Conservation (phyloP, 2,888 invertebrate genomes). For the Agriopis marginaria region DNA sequence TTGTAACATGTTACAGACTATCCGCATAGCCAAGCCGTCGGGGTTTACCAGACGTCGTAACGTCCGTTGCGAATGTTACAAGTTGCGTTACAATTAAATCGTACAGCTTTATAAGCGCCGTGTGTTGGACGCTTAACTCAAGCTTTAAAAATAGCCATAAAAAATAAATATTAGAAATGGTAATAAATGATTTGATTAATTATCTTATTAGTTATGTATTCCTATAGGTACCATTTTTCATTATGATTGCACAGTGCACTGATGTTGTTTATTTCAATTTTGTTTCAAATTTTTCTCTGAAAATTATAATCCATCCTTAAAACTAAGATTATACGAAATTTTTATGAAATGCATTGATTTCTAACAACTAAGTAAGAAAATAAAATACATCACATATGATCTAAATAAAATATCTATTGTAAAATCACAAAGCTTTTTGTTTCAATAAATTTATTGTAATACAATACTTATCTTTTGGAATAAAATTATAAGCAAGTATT, state of each 20-base stretch:
- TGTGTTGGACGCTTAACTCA: neutral
- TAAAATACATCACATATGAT: slow-evolving; percentile 24
- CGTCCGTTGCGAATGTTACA: too few relatives aligned
- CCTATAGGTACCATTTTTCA: slow-evolving; percentile 14
- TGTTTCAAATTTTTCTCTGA: slow-evolving; percentile 13
- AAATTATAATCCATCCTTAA: slow-evolving; percentile 9
- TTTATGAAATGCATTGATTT: slow-evolving; percentile 17
- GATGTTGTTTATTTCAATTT: slow-evolving; percentile 1
- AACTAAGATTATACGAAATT: slow-evolving; percentile 3
- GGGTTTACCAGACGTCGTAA: too few relatives aligned
- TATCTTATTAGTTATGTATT: neutral
- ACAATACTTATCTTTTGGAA: slow-evolving; percentile 34
- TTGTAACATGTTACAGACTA: too few relatives aligned
- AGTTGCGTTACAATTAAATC: too few relatives aligned
- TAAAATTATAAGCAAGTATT: neutral
- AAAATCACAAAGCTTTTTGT: slow-evolving; percentile 24
- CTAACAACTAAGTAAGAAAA: slow-evolving; percentile 24
- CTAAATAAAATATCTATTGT: slow-evolving; percentile 7
- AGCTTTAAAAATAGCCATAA: slow-evolving; percentile 10
- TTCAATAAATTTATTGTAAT: slow-evolving; percentile 12
- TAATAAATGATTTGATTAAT: neutral
- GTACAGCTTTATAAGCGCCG: too few relatives aligned
- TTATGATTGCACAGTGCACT: slow-evolving; percentile 27
- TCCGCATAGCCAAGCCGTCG: too few relatives aligned
- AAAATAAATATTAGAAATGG: slow-evolving; percentile 28